A percentile compares a stretch with the other conserved stretches of the same genome.
phyloP scores from a whole-genome alignment of 1,140 invertebrate species.

The Drosophila guanche region DNA sequence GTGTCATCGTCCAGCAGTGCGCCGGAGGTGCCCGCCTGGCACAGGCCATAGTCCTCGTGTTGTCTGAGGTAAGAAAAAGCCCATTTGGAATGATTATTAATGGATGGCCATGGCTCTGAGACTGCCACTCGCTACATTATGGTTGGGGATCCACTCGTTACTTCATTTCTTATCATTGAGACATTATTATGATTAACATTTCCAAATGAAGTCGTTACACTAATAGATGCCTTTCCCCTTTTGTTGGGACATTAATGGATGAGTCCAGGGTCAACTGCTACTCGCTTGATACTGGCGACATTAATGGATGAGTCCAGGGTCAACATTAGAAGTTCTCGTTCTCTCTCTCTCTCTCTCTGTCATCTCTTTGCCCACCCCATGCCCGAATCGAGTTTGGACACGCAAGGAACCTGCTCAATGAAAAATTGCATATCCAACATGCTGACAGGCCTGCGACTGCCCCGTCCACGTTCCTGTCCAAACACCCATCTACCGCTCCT shows the following conservation, averaged over 20 bases:
- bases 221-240: background rate
- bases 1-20: conserved; percentile 91
- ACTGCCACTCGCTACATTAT: too few relatives aligned
- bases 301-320: too few relatives aligned
- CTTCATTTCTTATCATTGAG: too few relatives aligned
- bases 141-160: too few relatives aligned
- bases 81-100: conserved; percentile 20
- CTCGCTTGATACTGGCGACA: too few relatives aligned
- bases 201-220: background rate
- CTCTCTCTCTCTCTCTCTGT: too few relatives aligned
- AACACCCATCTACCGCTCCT: conserved; percentile 26
- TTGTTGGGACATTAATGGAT: conserved; percentile 8
- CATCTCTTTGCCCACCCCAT: too few relatives aligned
- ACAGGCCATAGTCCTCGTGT: conserved; percentile 95
- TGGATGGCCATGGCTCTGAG: conserved; percentile 21
- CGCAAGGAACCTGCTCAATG: conserved; percentile 63
- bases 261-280: too few relatives aligned
- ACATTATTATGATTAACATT: too few relatives aligned
- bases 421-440: conserved; percentile 72
- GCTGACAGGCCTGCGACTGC: conserved; percentile 32
- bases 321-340: too few relatives aligned
- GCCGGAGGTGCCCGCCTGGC: conserved; percentile 96
- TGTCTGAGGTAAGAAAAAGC: conserved; percentile 34
- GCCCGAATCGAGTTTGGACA: conserved; percentile 36
- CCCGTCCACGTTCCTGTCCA: conserved; percentile 2